A percentile compares a stretch with the other conserved stretches of the same genome.
Conservation (phyloP, 2,888 invertebrate genomes). For the Tenthredo scrophulariae region DNA sequence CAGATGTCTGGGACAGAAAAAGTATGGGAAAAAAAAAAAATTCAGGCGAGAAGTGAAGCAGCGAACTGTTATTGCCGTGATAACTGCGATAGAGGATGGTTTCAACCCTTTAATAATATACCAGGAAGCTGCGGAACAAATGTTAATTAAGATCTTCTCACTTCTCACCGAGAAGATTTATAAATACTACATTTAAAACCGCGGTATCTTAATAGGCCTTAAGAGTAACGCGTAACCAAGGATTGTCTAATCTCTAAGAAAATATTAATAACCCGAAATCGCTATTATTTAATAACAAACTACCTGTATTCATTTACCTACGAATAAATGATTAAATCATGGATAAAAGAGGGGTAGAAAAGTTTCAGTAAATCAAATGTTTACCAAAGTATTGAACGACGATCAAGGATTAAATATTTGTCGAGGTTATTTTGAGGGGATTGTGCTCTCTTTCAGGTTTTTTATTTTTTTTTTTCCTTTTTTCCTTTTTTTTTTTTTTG, state of each 20-base stretch:
- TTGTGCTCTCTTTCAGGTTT: neutral
- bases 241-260: no score
- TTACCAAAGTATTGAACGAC: constrained; percentile 2
- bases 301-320: neutral
- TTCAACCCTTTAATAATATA: no score
- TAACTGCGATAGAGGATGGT: neutral
- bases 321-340: neutral
- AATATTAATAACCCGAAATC: no score
- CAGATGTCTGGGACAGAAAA: neutral
- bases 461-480: neutral
- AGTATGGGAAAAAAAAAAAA: neutral
- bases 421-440: neutral
- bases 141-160: neutral
- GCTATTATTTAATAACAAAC: neutral
- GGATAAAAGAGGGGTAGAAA: no score
- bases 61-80: neutral
- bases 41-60: neutral
- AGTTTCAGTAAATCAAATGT: neutral
- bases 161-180: neutral
- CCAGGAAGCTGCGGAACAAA: neutral
- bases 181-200: neutral
- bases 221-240: neutral
- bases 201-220: neutral
- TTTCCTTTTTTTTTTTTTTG: neutral
- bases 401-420: neutral